Base-by-base conservation (phyloP, 2,888 invertebrate genomes). In the Megamerina dolium region DNA sequence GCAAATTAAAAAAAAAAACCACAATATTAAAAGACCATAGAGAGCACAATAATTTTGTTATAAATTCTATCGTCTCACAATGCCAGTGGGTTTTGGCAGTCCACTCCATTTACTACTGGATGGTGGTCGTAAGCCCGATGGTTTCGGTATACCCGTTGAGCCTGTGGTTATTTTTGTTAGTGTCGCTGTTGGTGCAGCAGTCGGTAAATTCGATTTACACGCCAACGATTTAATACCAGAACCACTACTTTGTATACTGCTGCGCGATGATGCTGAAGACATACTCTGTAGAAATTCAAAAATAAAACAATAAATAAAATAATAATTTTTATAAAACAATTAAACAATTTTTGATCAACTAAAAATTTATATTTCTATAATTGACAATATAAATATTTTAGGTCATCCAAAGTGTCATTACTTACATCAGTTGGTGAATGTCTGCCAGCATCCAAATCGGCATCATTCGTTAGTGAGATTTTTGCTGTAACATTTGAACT, bases 261-360 rank as follows among this genome's bases (percentile, higher is more conserved):
- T 63, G 33, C 62, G 66, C 8, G 70, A 70, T 12, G 68, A 69
- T 23, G 64, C 64, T 12, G 70, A 69, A 12, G 70, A 70, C 50
- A 68, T 60, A 39, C 68, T 70, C 70, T 70, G 46, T 2, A 53
- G 52, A 29, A 16, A 10, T n/a, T 10, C 12, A 39, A 36, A 23
- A 3, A 16, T 38, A 29, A 42, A 10, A 29, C 26, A 32, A 34
- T 5, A 3, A 10, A 19, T 13, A 12, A 17, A n/a, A n/a, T n/a
- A n/a, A 29, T 8, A n/a, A 2, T 29, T 29, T 29, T 29, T 5
- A 14, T 13, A 29, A 29, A 2, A 29, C 9, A 13, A 6, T 5
- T 29, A 17, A 27, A 9, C n/a, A 17, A 14, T 4, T 20, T 19
- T 35, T 10, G 5, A n/a, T n/a, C n/a, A n/a, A n/a, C n/a, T n/a